phyloP scores from a whole-genome alignment of 1,140 invertebrate genomes.

The Aethina tumida region DNA sequence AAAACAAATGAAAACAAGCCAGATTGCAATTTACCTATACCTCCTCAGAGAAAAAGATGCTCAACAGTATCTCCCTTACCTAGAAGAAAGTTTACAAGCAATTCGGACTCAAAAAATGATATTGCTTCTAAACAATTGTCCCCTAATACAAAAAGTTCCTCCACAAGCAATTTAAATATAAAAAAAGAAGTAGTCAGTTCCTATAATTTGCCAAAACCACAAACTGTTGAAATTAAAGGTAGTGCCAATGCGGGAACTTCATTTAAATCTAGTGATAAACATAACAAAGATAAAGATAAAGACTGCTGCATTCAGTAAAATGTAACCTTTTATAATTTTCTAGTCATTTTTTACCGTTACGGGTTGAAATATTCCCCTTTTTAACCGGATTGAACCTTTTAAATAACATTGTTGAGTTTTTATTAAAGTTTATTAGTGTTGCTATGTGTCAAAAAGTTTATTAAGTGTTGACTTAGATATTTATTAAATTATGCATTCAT shows the following conservation, averaged over 20 bases:
- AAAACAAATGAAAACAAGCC: constrained; percentile 11
- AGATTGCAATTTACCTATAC: constrained; percentile 12
- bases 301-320: constrained; percentile 27
- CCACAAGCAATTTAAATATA: constrained; percentile 12
- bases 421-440: constrained; percentile 8
- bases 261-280: constrained; percentile 6
- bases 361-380: constrained; percentile 21
- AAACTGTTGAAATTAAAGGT: constrained; percentile 11
- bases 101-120: neutral
- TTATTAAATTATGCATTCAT: constrained; percentile 18
- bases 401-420: constrained; percentile 8
- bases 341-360: constrained; percentile 17
- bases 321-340: constrained; percentile 14
- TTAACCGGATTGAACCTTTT: constrained; percentile 17
- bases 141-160: constrained; percentile 11
- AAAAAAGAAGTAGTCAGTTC: constrained; percentile 20
- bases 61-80: constrained; percentile 17
- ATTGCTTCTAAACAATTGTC: constrained; percentile 3
- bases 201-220: constrained; percentile 17
- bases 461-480: constrained; percentile 12
- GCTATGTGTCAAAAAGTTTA: constrained; percentile 14
- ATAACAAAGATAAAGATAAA: constrained; percentile 23
- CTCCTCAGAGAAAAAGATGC: constrained; percentile 17
- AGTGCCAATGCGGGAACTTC: constrained; percentile 1
- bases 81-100: constrained; percentile 8